phyloP scores from a whole-genome alignment of 2,113 vertebrate species.

The Channa argus region DNA sequence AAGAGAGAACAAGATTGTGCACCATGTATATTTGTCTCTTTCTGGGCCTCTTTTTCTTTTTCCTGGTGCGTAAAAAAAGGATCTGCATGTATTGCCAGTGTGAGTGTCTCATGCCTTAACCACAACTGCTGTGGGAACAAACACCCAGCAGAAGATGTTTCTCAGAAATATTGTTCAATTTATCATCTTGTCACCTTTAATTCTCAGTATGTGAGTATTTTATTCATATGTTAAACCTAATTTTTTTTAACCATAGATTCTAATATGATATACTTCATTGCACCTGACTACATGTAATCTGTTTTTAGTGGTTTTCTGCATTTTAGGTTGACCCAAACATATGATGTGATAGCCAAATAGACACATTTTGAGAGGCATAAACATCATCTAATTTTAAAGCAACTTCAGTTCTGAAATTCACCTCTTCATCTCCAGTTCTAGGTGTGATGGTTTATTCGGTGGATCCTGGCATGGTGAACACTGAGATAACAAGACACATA shows the following conservation, averaged over 20 bases:
- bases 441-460: constrained; percentile 76
- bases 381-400: neutral
- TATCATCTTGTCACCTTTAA: too few species aligned
- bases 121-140: constrained; percentile 45
- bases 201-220: too few species aligned
- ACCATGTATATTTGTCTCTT: neutral
- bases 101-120: constrained; percentile 74
- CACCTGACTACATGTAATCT: neutral
- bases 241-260: neutral
- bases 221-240: neutral
- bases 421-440: constrained; percentile 42
- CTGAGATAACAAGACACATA: constrained; percentile 68
- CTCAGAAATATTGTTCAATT: neutral
- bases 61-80: constrained; percentile 32
- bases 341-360: neutral
- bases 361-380: neutral
- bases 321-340: neutral
- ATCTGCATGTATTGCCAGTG: constrained; percentile 38
- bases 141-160: constrained; percentile 22
- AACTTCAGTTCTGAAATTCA: neutral
- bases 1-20: neutral
- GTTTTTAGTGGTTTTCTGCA: neutral
- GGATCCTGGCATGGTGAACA: constrained; percentile 78
- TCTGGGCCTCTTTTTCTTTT: constrained; percentile 11
- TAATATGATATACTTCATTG: neutral